A percentile compares a stretch with the other conserved stretches of the same genome.
phyloP scores from a whole-genome alignment of 2,888 invertebrate species.

The Drosophila barbarae region DNA sequence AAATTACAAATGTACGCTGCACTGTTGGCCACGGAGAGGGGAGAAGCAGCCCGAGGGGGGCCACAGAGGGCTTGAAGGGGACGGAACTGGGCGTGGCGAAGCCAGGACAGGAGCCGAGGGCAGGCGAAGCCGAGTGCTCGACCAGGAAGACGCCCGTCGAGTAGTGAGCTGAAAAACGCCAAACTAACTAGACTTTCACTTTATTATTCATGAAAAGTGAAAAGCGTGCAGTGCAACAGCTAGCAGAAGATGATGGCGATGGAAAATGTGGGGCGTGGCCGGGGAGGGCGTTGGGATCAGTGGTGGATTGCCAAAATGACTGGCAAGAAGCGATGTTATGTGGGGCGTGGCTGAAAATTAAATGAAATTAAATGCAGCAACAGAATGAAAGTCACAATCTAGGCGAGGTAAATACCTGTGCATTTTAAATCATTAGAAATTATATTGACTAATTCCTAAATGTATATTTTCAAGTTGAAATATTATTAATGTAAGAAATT shows the following conservation, averaged over 20 bases:
- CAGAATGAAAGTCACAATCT: slow-evolving; percentile 27
- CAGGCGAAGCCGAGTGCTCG: slow-evolving; percentile 12
- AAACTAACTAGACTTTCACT: slow-evolving; percentile 71
- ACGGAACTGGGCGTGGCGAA: slow-evolving; percentile 41
- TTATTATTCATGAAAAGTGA: slow-evolving; percentile 72
- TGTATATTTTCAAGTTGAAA: background rate
- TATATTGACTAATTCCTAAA: background rate
- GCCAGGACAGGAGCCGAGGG: background rate
- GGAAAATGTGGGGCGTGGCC: slow-evolving; percentile 9
- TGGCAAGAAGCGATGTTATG: slow-evolving; percentile 60
- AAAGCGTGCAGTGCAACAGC: slow-evolving; percentile 57
- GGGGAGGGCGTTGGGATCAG: slow-evolving; percentile 36
- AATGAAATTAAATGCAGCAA: slow-evolving; percentile 68
- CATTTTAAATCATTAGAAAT: background rate
- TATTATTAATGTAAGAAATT: background rate
- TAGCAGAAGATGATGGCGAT: slow-evolving; percentile 35
- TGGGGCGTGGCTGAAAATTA: slow-evolving; percentile 60
- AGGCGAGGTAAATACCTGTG: background rate
- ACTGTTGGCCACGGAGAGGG: slow-evolving; percentile 21
- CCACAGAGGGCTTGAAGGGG: slow-evolving; percentile 4
- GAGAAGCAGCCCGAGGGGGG: background rate
- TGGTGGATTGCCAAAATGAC: slow-evolving; percentile 67
- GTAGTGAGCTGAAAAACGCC: slow-evolving; percentile 55
- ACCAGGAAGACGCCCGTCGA: slow-evolving; percentile 38
- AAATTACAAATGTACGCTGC: slow-evolving; percentile 64